Percentiles rank a stretch among this genome's conserved stretches.
These are phyloP conservation scores for Vollenhovia emeryi DNA, from an alignment of 1,140 invertebrate genomes.

Conservation along the genomic window DNA sequence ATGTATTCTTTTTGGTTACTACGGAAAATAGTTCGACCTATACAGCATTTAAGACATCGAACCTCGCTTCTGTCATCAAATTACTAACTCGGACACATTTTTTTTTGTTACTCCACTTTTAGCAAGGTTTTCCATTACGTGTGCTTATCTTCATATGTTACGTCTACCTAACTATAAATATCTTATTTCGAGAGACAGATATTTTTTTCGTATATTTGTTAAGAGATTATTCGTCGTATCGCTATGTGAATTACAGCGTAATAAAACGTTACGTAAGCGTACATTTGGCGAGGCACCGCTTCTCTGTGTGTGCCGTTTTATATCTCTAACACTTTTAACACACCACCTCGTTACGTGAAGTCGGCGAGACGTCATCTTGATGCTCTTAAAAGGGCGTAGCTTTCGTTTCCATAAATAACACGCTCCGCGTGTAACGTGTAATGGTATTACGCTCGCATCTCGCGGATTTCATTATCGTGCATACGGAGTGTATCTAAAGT, in stretches of 20 bases:
- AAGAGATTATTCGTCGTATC: slow-evolving; percentile 44
- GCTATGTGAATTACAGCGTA: slow-evolving; percentile 41
- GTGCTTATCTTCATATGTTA: neutral
- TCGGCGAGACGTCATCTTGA: neutral
- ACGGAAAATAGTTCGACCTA: neutral
- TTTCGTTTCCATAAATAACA: slow-evolving; percentile 42
- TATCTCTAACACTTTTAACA: slow-evolving; percentile 26
- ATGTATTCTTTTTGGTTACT: neutral
- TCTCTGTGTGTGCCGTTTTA: neutral
- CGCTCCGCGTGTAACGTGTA: slow-evolving; percentile 18
- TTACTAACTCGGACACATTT: neutral
- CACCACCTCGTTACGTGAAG: neutral
- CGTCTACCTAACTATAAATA: neutral
- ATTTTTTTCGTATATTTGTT: slow-evolving; percentile 26
- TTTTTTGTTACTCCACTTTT: neutral
- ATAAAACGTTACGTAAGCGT: slow-evolving; percentile 48
- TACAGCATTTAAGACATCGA: neutral
- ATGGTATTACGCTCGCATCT: slow-evolving; percentile 59
- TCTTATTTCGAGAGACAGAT: neutral
- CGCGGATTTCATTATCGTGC: slow-evolving; percentile 49
- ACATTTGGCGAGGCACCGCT: slow-evolving; percentile 10
- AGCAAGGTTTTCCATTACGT: neutral
- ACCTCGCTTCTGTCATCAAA: neutral
- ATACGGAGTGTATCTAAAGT: neutral
- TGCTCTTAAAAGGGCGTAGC: neutral